phyloP scores from a whole-genome alignment of 2,888 invertebrate genomes.

The Boloria selene region DNA sequence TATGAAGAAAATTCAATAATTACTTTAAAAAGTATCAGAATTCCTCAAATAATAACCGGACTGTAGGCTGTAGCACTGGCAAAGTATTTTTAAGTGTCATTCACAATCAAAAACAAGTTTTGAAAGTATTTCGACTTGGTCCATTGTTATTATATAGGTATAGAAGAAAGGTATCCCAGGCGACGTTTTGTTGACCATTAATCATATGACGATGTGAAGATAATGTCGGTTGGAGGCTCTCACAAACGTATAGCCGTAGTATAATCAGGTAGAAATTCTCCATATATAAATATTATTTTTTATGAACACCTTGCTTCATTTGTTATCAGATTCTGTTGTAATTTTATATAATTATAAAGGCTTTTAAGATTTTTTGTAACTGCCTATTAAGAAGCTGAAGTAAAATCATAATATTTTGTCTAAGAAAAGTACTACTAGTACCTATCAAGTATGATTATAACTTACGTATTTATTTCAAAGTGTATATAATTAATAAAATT shows the following conservation, averaged over 20 bases:
- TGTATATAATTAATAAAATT: conserved; percentile 1
- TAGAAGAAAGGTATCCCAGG: conserved; percentile 65
- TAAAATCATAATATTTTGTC: no score
- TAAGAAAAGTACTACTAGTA: no score
- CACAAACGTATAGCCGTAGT: conserved; percentile 41
- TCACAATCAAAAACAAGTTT: conserved; percentile 48
- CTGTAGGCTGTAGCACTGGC: conserved; percentile 5
- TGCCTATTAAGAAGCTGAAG: neutral
- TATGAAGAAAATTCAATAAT: conserved; percentile 6
- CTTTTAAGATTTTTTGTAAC: neutral
- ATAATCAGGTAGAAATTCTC: conserved; percentile 47
- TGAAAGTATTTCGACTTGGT: conserved; percentile 58
- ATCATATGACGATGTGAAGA: conserved; percentile 71
- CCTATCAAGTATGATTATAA: conserved; percentile 1
- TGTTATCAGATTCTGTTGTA: conserved; percentile 9
- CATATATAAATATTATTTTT: conserved; percentile 45
- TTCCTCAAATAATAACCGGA: conserved; percentile 11
- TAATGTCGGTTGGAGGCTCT: conserved; percentile 60
- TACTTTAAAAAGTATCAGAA: conserved; percentile 5
- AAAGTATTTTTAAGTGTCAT: conserved; percentile 32
- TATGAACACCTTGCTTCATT: neutral
- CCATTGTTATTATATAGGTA: conserved; percentile 62
- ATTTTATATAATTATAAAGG: neutral
- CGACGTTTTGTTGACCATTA: conserved; percentile 68
- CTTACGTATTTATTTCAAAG: neutral